A percentile compares a stretch with the other conserved stretches of the same genome.
Conservation (phyloP, 2,113 vertebrate genomes). For the Propithecus coquereli region DNA sequence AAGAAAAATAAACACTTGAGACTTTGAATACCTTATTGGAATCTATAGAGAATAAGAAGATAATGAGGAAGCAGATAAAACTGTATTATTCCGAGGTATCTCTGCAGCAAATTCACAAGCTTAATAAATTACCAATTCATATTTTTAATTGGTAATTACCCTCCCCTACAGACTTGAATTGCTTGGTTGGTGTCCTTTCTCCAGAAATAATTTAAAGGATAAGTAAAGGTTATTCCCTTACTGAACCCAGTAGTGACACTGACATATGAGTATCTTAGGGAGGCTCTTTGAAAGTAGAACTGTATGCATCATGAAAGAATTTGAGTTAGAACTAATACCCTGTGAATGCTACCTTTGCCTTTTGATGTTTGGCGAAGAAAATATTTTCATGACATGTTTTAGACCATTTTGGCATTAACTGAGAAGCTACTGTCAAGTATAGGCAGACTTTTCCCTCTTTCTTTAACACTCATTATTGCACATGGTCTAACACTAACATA, state of each 20-base stretch:
- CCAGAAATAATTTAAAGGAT: slow-evolving; percentile 49
- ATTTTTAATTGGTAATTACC: background rate
- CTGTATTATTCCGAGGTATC: background rate
- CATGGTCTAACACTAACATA: background rate
- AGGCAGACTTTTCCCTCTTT: background rate
- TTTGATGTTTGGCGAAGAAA: slow-evolving; percentile 37
- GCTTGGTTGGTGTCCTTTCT: slow-evolving; percentile 5
- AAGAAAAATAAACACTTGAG: slow-evolving; percentile 1
- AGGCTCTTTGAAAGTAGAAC: slow-evolving; percentile 41
- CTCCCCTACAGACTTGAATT: slow-evolving; percentile 20
- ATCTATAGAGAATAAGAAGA: background rate
- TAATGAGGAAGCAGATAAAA: background rate
- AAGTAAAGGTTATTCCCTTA: slow-evolving; percentile 13
- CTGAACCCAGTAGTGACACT: background rate
- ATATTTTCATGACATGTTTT: background rate
- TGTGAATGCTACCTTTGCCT: slow-evolving; percentile 4
- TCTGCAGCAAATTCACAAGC: background rate
- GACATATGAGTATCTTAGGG: slow-evolving; percentile 30
- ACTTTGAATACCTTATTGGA: slow-evolving; percentile 28
- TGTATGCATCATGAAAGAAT: slow-evolving; percentile 1
- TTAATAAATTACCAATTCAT: background rate
- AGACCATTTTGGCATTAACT: slow-evolving; percentile 17
- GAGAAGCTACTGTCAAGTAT: slow-evolving; percentile 5
- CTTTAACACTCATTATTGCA: background rate
- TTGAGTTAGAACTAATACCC: background rate